These are phyloP conservation scores for Trichonephila clavata DNA, from an alignment of 1,140 invertebrate genomes.

Conservation along the genomic window DNA sequence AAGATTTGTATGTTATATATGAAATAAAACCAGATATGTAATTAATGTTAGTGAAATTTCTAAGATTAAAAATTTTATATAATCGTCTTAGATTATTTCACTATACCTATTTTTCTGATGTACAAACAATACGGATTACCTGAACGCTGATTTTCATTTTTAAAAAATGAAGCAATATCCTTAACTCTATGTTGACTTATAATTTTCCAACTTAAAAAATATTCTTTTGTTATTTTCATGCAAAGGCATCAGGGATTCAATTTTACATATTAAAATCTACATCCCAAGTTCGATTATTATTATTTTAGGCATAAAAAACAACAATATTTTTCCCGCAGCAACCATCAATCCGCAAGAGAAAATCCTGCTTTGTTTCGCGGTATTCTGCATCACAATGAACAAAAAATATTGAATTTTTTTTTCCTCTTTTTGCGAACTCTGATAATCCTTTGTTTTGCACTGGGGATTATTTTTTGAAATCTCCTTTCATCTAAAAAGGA, in stretches of 20 bases:
- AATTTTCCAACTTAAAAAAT: background rate
- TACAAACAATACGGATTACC: too few species aligned
- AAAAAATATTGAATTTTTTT: conserved; percentile 53
- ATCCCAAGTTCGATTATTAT: background rate
- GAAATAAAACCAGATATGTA: too few species aligned
- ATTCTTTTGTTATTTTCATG: background rate
- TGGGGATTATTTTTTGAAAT: conserved; percentile 63
- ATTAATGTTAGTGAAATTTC: too few species aligned
- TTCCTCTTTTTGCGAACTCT: background rate
- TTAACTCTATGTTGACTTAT: background rate
- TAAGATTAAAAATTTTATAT: too few species aligned
- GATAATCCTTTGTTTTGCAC: conserved; percentile 66
- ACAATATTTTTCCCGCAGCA: background rate
- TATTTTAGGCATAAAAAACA: conserved; percentile 29
- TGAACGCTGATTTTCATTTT: background rate
- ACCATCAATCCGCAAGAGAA: conserved; percentile 46
- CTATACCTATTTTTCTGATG: too few species aligned
- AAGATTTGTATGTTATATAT: too few species aligned
- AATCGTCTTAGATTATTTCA: too few species aligned
- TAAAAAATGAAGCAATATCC: background rate
- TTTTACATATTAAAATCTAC: conserved; percentile 18
- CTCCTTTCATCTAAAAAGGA: conserved; percentile 52
- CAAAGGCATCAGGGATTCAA: background rate
- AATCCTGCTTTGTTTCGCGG: conserved; percentile 43
- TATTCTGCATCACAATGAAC: conserved; percentile 57